These are phyloP conservation scores for Drosophila auraria DNA, from an alignment of 1,140 invertebrate species.

Conservation along the genomic window DNA sequence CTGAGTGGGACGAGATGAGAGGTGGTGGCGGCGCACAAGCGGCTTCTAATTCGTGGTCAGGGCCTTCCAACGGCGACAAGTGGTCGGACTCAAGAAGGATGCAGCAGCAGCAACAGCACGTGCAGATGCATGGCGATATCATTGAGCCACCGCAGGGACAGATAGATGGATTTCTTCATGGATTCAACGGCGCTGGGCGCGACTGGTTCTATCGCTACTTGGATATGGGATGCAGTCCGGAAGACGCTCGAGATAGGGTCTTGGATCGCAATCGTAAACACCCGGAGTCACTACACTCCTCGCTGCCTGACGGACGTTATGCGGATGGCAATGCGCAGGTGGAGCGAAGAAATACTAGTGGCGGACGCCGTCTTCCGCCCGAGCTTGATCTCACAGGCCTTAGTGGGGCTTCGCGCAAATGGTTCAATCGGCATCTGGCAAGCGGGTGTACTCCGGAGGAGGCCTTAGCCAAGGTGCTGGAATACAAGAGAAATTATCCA, in stretches of 20 bases:
- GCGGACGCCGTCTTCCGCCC: not conserved
- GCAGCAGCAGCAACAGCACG: not conserved
- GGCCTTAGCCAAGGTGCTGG: slow-evolving; percentile 5
- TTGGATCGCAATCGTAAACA: not conserved
- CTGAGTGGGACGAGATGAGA: slow-evolving; percentile 1
- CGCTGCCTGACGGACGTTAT: not conserved
- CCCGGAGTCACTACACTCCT: not conserved
- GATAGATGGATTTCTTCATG: not conserved
- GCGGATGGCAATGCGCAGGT: not conserved
- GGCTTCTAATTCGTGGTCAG: not conserved
- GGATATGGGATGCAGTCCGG: not conserved
- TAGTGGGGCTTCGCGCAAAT: not conserved
- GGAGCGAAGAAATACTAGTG: not conserved
- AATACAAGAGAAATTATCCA: not conserved
- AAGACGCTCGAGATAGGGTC: slow-evolving; percentile 8
- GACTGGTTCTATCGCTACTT: slow-evolving; percentile 10
- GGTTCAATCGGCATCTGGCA: slow-evolving; percentile 11
- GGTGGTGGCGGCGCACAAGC: not conserved
- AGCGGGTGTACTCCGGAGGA: not conserved
- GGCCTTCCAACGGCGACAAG: not conserved
- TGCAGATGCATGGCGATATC: not conserved
- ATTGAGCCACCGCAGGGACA: not conserved
- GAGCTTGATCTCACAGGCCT: not conserved
- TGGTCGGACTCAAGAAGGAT: not conserved
- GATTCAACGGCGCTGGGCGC: slow-evolving; percentile 1